Base-by-base conservation (phyloP, 2,797 vertebrate genomes). In the Sus cebifrons region DNA sequence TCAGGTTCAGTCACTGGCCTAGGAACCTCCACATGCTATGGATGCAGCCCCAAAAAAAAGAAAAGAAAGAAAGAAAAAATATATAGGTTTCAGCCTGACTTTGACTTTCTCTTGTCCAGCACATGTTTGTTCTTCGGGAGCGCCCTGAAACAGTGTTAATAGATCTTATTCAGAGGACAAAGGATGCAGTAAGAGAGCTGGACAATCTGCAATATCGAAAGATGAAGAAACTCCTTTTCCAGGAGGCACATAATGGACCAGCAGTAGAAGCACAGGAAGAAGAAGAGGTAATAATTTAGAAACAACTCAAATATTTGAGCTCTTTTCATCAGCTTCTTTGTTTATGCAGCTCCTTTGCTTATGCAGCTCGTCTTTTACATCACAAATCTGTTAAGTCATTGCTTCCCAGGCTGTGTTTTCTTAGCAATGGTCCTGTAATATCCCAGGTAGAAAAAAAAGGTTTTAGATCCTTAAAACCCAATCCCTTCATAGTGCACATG, bases 161-260 rank as follows among this genome's bases (percentile, higher is more conserved):
- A 98, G 99, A 99, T 98, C 99, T 99, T 97, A 99, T 99, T 97
- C 99, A 99, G 98, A 99, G 99, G 98, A 99, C 99, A 93, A 99
- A 99, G 98, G 99, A 99, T 98, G 99, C 99, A 0, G 99, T 99
- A 97, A 99, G 99, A 97, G 99, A 99, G 95, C 98, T 99, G 97
- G 99, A 99, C 99, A 99, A 99, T 98, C 99, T 99, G 95, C 99
- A 99, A 98, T 99, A 99, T 98, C 99, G 99, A 96, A 99, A 99
- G 98, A 99, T 99, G 99, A 99, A 99, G 98, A 99, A 99, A 98
- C 99, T 99, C 92, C 99, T 99, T 98, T 99, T 99, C 98, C 99
- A 99, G 95, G 99, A 99, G 99, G 99, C 99, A 7, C 99, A 99
- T 98, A 99, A 99, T 54, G 99, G 99, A 85, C 99, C 99, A 82